A percentile compares a stretch with the other conserved stretches of the same genome.
Evolutionary conservation across 2,797 vertebrate species (phyloP).

Genomic region (Clarias platycephalus): DNA sequence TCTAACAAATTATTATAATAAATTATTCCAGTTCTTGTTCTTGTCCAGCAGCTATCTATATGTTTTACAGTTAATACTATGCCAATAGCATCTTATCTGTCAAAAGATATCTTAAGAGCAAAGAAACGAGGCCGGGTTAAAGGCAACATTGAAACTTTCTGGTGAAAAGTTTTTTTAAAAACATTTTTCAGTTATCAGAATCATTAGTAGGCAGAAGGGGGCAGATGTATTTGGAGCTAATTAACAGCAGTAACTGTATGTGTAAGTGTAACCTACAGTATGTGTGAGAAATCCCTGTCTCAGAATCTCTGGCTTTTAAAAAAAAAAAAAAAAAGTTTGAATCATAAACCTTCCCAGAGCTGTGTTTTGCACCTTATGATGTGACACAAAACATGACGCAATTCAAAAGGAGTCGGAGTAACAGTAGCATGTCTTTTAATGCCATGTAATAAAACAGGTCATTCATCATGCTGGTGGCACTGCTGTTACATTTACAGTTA

Average conservation of each 20-base stretch:
- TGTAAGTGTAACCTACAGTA: neutral
- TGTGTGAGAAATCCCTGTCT: constrained; percentile 25
- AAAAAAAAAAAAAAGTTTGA: neutral
- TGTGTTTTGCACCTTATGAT: neutral
- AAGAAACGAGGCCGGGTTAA: neutral
- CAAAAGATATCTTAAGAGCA: neutral
- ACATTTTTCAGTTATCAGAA: neutral
- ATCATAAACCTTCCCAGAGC: neutral
- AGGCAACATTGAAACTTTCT: neutral
- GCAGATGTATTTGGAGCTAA: constrained; percentile 11
- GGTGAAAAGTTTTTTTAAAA: neutral
- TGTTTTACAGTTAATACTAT: neutral
- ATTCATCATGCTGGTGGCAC: neutral
- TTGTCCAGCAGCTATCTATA: neutral
- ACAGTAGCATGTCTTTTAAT: neutral
- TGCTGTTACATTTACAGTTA: neutral
- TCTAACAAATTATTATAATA: too few species aligned
- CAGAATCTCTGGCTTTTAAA: neutral
- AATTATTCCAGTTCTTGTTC: neutral
- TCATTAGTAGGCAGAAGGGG: constrained; percentile 22
- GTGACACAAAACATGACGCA: neutral
- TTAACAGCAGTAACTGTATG: constrained; percentile 30
- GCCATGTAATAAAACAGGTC: neutral
- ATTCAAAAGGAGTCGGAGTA: neutral
- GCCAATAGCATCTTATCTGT: neutral